A percentile compares a stretch with the other conserved stretches of the same genome.
Evolutionary conservation across 2,113 vertebrate genomes (phyloP).

Genomic region (Merops nubicus): DNA sequence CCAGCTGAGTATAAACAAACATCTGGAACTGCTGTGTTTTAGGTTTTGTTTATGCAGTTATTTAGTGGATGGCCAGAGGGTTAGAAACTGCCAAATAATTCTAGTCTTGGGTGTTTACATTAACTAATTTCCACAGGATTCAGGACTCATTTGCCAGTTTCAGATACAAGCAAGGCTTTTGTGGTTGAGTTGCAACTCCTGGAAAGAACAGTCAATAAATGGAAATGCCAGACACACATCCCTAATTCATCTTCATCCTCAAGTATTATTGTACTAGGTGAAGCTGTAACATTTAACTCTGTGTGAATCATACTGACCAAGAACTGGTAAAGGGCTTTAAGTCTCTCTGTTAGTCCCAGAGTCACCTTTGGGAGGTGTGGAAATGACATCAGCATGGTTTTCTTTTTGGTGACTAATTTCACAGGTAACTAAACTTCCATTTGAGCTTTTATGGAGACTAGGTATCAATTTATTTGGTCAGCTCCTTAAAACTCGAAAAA

Average conservation of each 20-base stretch:
- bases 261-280: neutral
- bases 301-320: neutral
- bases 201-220: neutral
- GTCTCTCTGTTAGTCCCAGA: neutral
- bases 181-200: neutral
- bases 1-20: slow-evolving; percentile 40
- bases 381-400: neutral
- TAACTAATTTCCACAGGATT: neutral
- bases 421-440: neutral
- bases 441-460: neutral
- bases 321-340: neutral
- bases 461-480: neutral
- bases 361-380: neutral
- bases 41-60: slow-evolving; percentile 14
- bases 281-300: neutral
- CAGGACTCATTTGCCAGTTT: neutral
- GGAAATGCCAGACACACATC: neutral
- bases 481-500: neutral
- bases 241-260: neutral
- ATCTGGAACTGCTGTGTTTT: slow-evolving; percentile 48
- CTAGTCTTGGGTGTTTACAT: neutral
- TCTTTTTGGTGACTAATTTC: neutral
- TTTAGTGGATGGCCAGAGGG: slow-evolving; percentile 6
- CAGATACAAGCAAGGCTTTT: neutral
- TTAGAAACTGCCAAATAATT: slow-evolving; percentile 28